Evolutionary conservation across 2,113 vertebrate genomes (phyloP).

Genomic region (Cyphomyrus plagiostoma): DNA sequence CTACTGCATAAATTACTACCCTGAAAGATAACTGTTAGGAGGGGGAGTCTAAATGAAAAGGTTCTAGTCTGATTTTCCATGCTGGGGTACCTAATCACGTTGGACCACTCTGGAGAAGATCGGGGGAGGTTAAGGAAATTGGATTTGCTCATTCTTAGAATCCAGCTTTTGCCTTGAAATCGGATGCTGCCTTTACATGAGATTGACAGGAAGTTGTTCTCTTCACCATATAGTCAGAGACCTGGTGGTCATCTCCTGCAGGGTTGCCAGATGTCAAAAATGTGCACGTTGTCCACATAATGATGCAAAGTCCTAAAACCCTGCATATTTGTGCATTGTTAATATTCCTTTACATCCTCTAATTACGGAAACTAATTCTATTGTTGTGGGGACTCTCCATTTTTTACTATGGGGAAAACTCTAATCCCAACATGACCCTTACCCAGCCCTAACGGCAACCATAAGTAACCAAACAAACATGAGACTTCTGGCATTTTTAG

Average conservation of each 20-base stretch:
- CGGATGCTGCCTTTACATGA: neutral
- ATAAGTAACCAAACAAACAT: too few species aligned
- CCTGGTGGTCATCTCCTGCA: neutral
- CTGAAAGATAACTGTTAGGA: conserved; percentile 14
- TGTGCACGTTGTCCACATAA: neutral
- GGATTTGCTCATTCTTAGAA: conserved; percentile 16
- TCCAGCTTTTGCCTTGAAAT: conserved; percentile 18
- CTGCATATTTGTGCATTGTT: neutral
- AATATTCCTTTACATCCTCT: neutral
- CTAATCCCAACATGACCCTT: too few species aligned
- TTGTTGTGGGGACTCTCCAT: too few species aligned
- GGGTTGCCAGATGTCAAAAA: neutral
- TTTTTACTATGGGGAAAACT: too few species aligned
- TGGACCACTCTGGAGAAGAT: conserved; percentile 20
- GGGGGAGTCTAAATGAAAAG: conserved; percentile 33
- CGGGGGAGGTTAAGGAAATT: conserved; percentile 18
- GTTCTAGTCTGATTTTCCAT: conserved; percentile 19
- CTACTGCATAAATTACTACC: conserved; percentile 27
- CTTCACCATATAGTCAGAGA: neutral
- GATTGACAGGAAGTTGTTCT: conserved; percentile 9
- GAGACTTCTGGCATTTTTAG: too few species aligned
- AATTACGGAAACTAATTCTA: neutral
- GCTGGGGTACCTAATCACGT: conserved; percentile 24
- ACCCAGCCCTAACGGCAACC: too few species aligned
- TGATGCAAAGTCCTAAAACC: neutral